Evolutionary conservation across 2,797 vertebrate species (phyloP).

Genomic region (Huso huso): DNA sequence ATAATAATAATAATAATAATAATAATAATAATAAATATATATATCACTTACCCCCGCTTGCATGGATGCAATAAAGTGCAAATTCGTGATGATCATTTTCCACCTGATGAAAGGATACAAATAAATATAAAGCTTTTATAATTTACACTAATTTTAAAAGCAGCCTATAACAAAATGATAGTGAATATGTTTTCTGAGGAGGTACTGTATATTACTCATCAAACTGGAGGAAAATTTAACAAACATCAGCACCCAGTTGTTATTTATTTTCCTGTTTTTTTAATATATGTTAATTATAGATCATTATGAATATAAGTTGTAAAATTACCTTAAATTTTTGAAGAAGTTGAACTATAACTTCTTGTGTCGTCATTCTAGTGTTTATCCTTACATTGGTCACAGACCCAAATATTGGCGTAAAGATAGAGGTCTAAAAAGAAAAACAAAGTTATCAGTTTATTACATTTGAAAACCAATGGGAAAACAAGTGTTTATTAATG

Average conservation of each 20-base stretch:
- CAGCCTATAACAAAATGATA: background rate
- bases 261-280: too few species aligned
- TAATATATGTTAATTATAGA: too few species aligned
- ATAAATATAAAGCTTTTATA: too few species aligned
- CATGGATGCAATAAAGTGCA: conserved; percentile 67
- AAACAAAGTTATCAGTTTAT: background rate
- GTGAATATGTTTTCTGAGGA: too few species aligned
- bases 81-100: conserved; percentile 70
- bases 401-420: conserved; percentile 76
- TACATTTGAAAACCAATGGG: too few species aligned
- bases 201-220: too few species aligned
- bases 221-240: too few species aligned
- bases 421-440: conserved; percentile 75
- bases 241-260: too few species aligned
- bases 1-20: too few species aligned
- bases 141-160: too few species aligned
- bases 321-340: conserved; percentile 80
- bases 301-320: background rate
- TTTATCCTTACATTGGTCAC: conserved; percentile 80
- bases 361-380: conserved; percentile 75
- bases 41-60: conserved; percentile 59
- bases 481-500: too few species aligned
- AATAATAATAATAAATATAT: too few species aligned
- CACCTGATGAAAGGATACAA: conserved; percentile 46
- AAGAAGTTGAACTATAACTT: conserved; percentile 81